Evolutionary conservation across 2,797 vertebrate species (phyloP).

Genomic region (Gymnodraco acuticeps): DNA sequence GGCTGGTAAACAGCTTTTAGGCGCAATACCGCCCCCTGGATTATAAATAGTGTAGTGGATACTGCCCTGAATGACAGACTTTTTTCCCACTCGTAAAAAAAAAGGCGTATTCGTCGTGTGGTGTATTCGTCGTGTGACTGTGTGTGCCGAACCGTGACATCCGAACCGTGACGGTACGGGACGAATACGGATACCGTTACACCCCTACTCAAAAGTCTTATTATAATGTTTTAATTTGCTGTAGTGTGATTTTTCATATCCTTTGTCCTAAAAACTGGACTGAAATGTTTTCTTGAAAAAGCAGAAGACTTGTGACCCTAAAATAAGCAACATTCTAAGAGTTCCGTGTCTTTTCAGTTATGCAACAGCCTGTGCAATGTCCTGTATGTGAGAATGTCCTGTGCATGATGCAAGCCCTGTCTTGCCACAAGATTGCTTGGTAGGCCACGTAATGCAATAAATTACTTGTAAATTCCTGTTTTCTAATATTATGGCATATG

Average conservation of each 20-base stretch:
- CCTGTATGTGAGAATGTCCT: conserved; percentile 46
- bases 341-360: conserved; percentile 37
- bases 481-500: conserved; percentile 23
- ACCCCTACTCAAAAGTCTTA: too few species aligned
- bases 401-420: conserved; percentile 42
- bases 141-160: too few species aligned
- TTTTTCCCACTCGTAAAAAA: too few species aligned
- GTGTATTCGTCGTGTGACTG: too few species aligned
- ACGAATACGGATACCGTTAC: too few species aligned
- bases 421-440: conserved; percentile 49
- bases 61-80: too few species aligned
- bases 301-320: not conserved
- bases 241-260: conserved; percentile 2
- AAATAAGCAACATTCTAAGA: conserved; percentile 18
- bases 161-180: too few species aligned
- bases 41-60: too few species aligned
- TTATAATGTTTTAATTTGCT: too few species aligned
- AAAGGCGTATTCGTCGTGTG: too few species aligned
- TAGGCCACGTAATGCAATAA: conserved; percentile 42
- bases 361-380: conserved; percentile 46
- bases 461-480: conserved; percentile 30
- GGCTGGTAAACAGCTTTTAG: too few species aligned
- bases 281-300: not conserved
- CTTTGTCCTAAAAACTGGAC: conserved; percentile 5
- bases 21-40: too few species aligned